Conservation (phyloP, 2,113 vertebrate species). For the Phalacrocorax brasilianus region DNA sequence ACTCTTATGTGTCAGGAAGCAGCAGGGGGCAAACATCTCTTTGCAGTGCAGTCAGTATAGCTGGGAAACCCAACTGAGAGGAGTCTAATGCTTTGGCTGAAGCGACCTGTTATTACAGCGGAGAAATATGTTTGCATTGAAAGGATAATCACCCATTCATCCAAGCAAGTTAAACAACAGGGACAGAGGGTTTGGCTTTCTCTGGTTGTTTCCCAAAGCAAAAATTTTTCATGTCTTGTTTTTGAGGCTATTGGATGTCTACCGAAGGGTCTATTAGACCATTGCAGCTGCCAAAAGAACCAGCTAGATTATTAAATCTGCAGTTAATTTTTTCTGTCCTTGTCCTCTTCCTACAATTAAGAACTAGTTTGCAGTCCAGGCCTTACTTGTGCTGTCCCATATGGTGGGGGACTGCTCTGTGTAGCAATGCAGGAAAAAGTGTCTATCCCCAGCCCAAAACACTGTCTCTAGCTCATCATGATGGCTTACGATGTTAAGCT, state of each 20-base stretch:
- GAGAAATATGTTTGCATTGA: not conserved
- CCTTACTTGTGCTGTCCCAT: not conserved
- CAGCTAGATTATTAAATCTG: not conserved
- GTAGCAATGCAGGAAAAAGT: not conserved
- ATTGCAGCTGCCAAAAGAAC: not conserved
- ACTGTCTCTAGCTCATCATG: not conserved
- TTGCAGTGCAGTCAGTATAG: not conserved
- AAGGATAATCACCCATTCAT: not conserved
- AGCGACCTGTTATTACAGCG: not conserved
- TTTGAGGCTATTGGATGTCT: not conserved
- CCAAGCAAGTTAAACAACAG: not conserved
- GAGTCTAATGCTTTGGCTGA: not conserved
- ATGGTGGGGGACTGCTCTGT: not conserved
- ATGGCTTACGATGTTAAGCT: not conserved
- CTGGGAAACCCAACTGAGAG: not conserved
- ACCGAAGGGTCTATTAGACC: not conserved
- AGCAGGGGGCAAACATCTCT: not conserved
- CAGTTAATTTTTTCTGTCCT: not conserved
- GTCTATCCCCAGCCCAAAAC: not conserved
- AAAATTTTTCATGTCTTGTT: not conserved
- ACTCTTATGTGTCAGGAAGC: not conserved
- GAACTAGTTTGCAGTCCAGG: not conserved
- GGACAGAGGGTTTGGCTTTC: not conserved
- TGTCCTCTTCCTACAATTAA: not conserved
- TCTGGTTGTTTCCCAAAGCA: not conserved